These are phyloP conservation scores for Sarcophaga bullata DNA, from an alignment of 1,140 invertebrate genomes.

Conservation along the genomic window DNA sequence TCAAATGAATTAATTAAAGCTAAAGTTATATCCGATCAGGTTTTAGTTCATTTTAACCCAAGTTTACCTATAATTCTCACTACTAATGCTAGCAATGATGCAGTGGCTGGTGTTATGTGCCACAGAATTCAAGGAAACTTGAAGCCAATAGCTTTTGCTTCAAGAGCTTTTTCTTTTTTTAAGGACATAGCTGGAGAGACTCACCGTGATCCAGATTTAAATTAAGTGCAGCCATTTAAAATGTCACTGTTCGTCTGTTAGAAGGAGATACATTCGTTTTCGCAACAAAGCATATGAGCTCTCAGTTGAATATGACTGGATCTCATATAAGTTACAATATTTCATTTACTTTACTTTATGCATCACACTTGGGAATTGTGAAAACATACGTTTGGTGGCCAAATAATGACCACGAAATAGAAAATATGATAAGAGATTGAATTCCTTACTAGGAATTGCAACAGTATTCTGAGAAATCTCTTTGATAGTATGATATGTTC, in stretches of 20 bases:
- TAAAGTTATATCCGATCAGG: slow-evolving; percentile 37
- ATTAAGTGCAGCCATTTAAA: neutral
- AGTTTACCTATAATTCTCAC: slow-evolving; percentile 43
- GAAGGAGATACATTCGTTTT: neutral
- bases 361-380: slow-evolving; percentile 26
- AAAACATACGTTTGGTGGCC: slow-evolving; percentile 29
- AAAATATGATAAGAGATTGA: neutral
- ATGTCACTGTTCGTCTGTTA: too few species aligned
- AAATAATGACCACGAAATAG: slow-evolving; percentile 18
- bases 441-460: neutral
- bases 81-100: slow-evolving; percentile 45
- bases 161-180: neutral
- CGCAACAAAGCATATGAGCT: neutral
- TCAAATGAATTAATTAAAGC: slow-evolving; percentile 26
- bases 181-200: neutral
- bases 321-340: too few species aligned
- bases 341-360: too few species aligned
- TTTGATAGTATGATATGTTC: neutral
- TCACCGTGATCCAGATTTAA: neutral
- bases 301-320: neutral
- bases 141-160: neutral
- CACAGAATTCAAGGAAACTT: slow-evolving; percentile 57
- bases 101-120: slow-evolving; percentile 58
- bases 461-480: neutral
- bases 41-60: slow-evolving; percentile 46